A percentile compares a stretch with the other conserved stretches of the same genome.
These are phyloP conservation scores for Drosophila buzzatii DNA, from an alignment of 2,888 invertebrate genomes.

Conservation along the genomic window DNA sequence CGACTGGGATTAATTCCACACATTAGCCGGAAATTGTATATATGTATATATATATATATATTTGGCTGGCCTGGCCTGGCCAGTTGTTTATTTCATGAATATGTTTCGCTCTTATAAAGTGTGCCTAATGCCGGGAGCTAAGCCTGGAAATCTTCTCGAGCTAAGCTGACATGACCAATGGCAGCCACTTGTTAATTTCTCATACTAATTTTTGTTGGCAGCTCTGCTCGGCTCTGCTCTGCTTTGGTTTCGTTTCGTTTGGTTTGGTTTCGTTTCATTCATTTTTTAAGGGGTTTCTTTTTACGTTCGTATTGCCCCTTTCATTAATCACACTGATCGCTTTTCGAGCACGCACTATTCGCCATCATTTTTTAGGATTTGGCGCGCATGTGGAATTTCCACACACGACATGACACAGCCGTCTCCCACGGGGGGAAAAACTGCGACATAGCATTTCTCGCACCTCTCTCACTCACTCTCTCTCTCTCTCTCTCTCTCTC, in stretches of 20 bases:
- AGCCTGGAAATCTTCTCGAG: slow-evolving; percentile 48
- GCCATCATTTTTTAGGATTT: slow-evolving; percentile 82
- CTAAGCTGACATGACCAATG: slow-evolving; percentile 80
- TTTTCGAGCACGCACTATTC: slow-evolving; percentile 78
- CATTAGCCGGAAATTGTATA: slow-evolving; percentile 66
- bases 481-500: not conserved
- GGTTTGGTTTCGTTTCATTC: slow-evolving; percentile 32
- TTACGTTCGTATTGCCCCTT: slow-evolving; percentile 51
- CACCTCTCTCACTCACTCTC: slow-evolving; percentile 31
- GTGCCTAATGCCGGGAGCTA: slow-evolving; percentile 36
- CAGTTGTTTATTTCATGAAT: slow-evolving; percentile 39
- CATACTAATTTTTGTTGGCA: slow-evolving; percentile 66
- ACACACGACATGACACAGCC: slow-evolving; percentile 13
- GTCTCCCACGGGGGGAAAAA: slow-evolving; percentile 28
- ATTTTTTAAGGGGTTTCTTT: slow-evolving; percentile 30
- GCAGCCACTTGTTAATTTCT: slow-evolving; percentile 77
- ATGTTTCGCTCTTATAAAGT: slow-evolving; percentile 39
- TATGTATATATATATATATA: slow-evolving; percentile 6
- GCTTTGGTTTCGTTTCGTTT: slow-evolving; percentile 1
- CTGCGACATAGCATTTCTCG: slow-evolving; percentile 47
- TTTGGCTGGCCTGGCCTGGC: not conserved
- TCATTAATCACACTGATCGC: slow-evolving; percentile 82
- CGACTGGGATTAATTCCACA: slow-evolving; percentile 68
- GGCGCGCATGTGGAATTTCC: slow-evolving; percentile 51
- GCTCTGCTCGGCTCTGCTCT: slow-evolving; percentile 21